These are phyloP conservation scores for Cerastis leucographa DNA, from an alignment of 2,888 invertebrate species.

Conservation along the genomic window DNA sequence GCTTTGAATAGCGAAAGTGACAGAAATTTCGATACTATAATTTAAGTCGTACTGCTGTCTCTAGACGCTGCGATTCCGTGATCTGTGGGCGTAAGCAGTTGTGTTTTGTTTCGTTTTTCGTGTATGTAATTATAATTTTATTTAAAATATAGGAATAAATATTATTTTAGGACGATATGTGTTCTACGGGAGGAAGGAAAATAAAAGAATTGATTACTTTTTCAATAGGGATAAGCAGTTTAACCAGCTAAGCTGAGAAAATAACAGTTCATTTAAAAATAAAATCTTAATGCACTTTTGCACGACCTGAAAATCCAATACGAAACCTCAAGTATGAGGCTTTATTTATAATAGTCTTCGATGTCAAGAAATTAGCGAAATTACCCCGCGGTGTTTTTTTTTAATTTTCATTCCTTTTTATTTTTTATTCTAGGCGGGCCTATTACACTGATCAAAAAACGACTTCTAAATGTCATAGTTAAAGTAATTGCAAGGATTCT, in stretches of 20 bases:
- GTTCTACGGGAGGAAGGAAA: constrained; percentile 28
- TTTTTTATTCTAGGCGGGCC: constrained; percentile 4
- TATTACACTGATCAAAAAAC: constrained; percentile 32
- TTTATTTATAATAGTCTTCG: constrained; percentile 20
- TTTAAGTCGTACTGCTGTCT: neutral
- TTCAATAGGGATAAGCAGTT: constrained; percentile 1
- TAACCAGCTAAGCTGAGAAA: constrained; percentile 8
- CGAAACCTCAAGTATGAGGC: constrained; percentile 1
- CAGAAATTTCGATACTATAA: neutral
- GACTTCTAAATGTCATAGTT: neutral
- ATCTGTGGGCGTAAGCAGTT: neutral
- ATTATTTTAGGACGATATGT: constrained; percentile 43
- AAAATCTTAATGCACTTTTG: constrained; percentile 35
- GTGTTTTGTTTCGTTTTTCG: constrained; percentile 7
- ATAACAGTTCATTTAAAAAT: neutral
- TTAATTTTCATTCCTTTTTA: neutral
- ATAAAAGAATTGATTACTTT: constrained; percentile 4
- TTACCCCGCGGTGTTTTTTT: neutral
- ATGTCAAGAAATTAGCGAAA: constrained; percentile 1
- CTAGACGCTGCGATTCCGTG: neutral
- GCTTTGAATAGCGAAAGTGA: neutral
- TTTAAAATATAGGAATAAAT: constrained; percentile 1
- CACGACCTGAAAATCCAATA: constrained; percentile 19
- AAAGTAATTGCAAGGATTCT: neutral
- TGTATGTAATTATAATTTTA: constrained; percentile 19